Evolutionary conservation across 2,113 vertebrate genomes (phyloP).

Genomic region (Amphiprion ocellaris): DNA sequence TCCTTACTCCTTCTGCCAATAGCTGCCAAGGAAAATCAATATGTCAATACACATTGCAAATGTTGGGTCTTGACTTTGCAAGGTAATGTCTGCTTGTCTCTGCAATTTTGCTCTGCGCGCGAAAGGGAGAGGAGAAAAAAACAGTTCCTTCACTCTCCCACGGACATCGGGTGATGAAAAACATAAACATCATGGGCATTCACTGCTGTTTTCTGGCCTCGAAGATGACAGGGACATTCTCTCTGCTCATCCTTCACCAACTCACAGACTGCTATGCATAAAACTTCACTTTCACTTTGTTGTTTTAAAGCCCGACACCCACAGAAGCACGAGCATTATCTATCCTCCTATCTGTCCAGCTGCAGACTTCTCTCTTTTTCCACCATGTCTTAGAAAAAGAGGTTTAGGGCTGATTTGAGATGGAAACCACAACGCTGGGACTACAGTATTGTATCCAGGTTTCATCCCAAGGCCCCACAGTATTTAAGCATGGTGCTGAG

Average conservation of each 20-base stretch:
- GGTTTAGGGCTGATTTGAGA: constrained; percentile 45
- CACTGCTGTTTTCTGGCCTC: constrained; percentile 46
- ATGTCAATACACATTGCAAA: constrained; percentile 83
- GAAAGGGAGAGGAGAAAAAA: constrained; percentile 23
- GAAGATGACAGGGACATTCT: constrained; percentile 51
- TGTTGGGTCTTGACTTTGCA: constrained; percentile 85
- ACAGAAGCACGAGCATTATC: constrained; percentile 19
- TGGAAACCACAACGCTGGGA: constrained; percentile 51
- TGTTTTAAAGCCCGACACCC: constrained; percentile 30
- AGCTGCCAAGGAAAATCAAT: constrained; percentile 83
- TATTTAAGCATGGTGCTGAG: constrained; percentile 54
- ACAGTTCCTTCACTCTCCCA: constrained; percentile 49
- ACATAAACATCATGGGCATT: constrained; percentile 41
- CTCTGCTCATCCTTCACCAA: constrained; percentile 24
- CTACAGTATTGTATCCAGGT: constrained; percentile 38
- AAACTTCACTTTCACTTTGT: constrained; percentile 15
- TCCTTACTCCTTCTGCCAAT: constrained; percentile 80
- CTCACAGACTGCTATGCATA: constrained; percentile 11
- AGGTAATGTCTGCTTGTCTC: constrained; percentile 82
- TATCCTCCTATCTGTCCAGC: constrained; percentile 36
- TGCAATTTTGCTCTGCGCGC: constrained; percentile 74
- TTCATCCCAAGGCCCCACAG: constrained; percentile 54
- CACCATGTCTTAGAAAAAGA: constrained; percentile 13
- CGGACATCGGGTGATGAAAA: constrained; percentile 55
- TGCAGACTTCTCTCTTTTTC: constrained; percentile 31